A percentile compares a stretch with the other conserved stretches of the same genome.
These are phyloP conservation scores for Pipistrellus kuhlii DNA, from an alignment of 2,797 vertebrate genomes.

Conservation along the genomic window DNA sequence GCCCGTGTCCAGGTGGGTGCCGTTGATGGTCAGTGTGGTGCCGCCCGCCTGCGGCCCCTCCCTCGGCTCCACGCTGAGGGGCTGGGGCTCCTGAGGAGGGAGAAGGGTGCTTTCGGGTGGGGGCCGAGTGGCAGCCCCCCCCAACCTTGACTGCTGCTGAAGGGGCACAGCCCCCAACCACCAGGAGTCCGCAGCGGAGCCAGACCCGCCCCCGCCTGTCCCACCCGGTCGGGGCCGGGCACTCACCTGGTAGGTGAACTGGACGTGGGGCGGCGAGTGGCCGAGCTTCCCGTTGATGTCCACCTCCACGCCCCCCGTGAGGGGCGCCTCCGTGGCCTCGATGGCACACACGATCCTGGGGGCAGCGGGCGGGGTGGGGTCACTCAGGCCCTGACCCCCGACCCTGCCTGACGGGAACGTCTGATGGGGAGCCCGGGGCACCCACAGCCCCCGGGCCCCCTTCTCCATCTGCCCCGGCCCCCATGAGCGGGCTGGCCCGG, in stretches of 20 bases:
- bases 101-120: rapidly evolving
- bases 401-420: neutral
- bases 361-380: neutral
- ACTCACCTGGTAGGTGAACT: slow-evolving; percentile 94
- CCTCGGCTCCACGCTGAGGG: slow-evolving; percentile 83
- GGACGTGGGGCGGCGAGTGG: slow-evolving; percentile 87
- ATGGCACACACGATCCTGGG: slow-evolving; percentile 95
- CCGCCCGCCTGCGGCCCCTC: slow-evolving; percentile 92
- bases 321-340: slow-evolving; percentile 67
- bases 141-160: rapidly evolving
- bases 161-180: neutral
- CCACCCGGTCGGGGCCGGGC: rapidly evolving
- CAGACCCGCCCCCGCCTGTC: rapidly evolving
- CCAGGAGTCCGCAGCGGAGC: neutral
- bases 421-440: neutral
- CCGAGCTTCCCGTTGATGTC: slow-evolving; percentile 91
- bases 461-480: rapidly evolving
- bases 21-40: slow-evolving; percentile 93
- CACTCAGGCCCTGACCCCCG: too few species aligned
- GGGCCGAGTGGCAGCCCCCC: neutral
- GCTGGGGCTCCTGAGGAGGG: slow-evolving; percentile 90
- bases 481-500: rapidly evolving
- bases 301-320: slow-evolving; percentile 89
- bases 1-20: slow-evolving; percentile 91
- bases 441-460: rapidly evolving